Conservation (phyloP, 2,797 vertebrate genomes). For the Pelochelys cantorii region DNA sequence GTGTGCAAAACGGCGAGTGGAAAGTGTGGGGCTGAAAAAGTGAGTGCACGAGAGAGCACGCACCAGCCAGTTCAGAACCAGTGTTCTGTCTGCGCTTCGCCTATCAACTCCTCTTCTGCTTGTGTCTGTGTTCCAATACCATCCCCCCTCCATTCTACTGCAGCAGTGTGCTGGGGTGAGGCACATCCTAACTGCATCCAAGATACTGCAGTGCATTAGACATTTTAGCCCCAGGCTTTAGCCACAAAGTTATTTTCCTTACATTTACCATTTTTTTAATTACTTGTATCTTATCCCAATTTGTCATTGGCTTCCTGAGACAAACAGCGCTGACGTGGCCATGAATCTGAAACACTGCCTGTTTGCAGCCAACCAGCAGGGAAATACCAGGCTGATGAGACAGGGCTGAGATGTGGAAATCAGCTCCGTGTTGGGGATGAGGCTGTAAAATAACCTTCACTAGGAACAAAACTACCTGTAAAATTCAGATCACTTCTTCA, state of each 20-base stretch:
- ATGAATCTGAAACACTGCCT: conserved; percentile 9
- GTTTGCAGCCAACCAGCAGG: conserved; percentile 24
- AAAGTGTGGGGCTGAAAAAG: not conserved
- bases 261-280: not conserved
- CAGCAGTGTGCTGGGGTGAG: not conserved
- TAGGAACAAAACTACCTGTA: not conserved
- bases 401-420: not conserved
- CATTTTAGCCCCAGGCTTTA: not conserved
- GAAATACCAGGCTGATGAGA: not conserved
- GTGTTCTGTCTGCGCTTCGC: not conserved
- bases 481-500: not conserved
- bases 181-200: not conserved
- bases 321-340: conserved; percentile 9
- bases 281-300: not conserved
- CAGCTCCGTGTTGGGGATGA: rapidly evolving
- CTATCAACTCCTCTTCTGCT: conserved; percentile 31
- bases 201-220: not conserved
- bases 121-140: not conserved
- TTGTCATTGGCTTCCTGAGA: conserved; percentile 7
- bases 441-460: not conserved
- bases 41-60: not conserved
- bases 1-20: not conserved
- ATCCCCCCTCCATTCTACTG: not conserved
- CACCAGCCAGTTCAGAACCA: not conserved
- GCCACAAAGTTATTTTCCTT: not conserved